Evolutionary conservation across 2,113 vertebrate species (phyloP).

Genomic region (Odocoileus virginianus): DNA sequence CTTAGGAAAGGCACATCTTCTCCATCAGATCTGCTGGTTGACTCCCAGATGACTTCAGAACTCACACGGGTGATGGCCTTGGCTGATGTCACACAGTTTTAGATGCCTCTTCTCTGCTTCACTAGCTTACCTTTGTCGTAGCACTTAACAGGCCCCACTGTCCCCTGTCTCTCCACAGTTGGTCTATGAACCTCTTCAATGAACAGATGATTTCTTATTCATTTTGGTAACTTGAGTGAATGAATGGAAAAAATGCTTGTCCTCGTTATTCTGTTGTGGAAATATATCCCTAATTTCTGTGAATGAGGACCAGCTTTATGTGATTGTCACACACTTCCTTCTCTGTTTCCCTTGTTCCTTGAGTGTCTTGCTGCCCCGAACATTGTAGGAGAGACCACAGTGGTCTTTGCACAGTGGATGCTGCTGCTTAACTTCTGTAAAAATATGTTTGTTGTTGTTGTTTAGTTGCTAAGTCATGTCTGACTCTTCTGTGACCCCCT

Average conservation of each 20-base stretch:
- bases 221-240: background rate
- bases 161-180: background rate
- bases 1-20: background rate
- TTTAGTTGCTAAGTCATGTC: background rate
- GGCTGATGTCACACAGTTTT: background rate
- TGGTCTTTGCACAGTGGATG: background rate
- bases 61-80: background rate
- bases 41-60: background rate
- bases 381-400: background rate
- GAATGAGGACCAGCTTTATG: background rate
- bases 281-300: background rate
- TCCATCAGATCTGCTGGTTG: background rate
- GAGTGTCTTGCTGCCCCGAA: background rate
- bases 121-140: fast-evolving
- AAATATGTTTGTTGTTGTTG: background rate
- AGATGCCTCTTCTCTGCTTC: background rate
- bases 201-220: background rate
- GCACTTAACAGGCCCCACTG: background rate
- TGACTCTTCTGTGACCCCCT: background rate
- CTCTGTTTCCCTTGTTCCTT: background rate
- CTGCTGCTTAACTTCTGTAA: background rate
- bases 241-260: background rate
- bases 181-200: background rate
- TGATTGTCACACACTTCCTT: background rate
- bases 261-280: background rate